Evolutionary conservation across 2,113 vertebrate genomes (phyloP), one percentile per base, ranked within the genome.

Genomic region (Albula glossodonta): DNA sequence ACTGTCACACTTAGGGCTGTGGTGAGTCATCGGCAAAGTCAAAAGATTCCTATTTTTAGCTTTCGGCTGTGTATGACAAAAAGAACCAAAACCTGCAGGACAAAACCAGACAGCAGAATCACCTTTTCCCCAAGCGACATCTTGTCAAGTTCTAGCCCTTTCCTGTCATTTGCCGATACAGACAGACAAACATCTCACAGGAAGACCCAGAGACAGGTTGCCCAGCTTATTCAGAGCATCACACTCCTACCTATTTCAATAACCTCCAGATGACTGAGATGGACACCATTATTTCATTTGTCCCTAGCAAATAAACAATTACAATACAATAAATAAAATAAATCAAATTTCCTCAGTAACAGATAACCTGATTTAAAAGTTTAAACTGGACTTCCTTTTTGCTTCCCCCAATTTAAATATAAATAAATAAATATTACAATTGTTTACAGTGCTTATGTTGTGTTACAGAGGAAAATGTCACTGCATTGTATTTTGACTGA

Each of bases 11-110:
- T 66, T 81, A 53, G 82, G 78, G 63, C 60, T 66, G 83, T 25
- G 12, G 82, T 87, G 86, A 89, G 84, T 87, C 86, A 86, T 87
- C 86, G 84, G 81, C 50, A 2, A 86, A 87, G 86, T 87, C 57
- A 85, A 85, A 83, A 74, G 83, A 77, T 17, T 12, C 3, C 66
- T 82, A 86, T 86, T 86, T 87, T 80, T 85, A 85, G 77, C 60
- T 63, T 53, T 50, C 2, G 13, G 74, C 49, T 79, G 63, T 51
- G 31, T 79, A 52, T 79, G 78, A 80, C 52, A 60, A 63, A 51
- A 52, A 80, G 51, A 51, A 78, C 31, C 10, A 8, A 81, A 81
- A 81, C 49, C 50, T 52, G 22, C 80, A 52, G 51, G 51, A 52
- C 51, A 25, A 81, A n/a, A 80, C n/a, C 51, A 10, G 12, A 52